phyloP scores from a whole-genome alignment of 2,888 invertebrate genomes.

The Stramonita haemastoma region DNA sequence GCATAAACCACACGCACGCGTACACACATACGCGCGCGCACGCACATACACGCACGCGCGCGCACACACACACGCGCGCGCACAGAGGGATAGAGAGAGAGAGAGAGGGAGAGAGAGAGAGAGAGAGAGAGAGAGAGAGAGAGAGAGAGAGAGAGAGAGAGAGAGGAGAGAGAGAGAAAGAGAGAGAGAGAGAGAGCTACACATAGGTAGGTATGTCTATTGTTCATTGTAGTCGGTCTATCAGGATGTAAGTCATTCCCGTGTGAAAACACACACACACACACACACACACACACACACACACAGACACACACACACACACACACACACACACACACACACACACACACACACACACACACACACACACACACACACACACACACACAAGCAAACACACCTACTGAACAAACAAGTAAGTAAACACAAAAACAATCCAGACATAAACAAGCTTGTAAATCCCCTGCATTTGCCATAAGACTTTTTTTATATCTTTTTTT shows the following conservation, averaged over 20 bases:
- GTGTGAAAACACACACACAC: neutral
- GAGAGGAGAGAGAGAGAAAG: neutral
- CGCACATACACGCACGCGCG: neutral
- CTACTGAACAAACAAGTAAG: neutral
- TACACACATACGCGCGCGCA: neutral
- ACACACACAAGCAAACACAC: slow-evolving; percentile 2
- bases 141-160: neutral
- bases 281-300: slow-evolving; percentile 9
- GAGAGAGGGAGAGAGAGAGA: neutral
- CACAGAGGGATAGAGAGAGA: neutral
- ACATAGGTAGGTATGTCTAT: neutral
- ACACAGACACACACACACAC: neutral
- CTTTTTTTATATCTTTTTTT: too few relatives aligned
- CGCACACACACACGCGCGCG: neutral
- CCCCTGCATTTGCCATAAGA: too few relatives aligned
- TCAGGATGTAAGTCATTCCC: too few relatives aligned
- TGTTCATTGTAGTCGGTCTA: too few relatives aligned
- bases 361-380: slow-evolving; percentile 17
- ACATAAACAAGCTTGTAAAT: too few relatives aligned
- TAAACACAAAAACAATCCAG: too few relatives aligned
- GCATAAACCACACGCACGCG: neutral
- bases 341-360: slow-evolving; percentile 8
- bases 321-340: neutral
- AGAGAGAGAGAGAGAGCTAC: neutral
- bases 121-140: neutral